phyloP scores from a whole-genome alignment of 37 sponge, comb jelly and placozoan genomes.

The Crambe crambe region DNA sequence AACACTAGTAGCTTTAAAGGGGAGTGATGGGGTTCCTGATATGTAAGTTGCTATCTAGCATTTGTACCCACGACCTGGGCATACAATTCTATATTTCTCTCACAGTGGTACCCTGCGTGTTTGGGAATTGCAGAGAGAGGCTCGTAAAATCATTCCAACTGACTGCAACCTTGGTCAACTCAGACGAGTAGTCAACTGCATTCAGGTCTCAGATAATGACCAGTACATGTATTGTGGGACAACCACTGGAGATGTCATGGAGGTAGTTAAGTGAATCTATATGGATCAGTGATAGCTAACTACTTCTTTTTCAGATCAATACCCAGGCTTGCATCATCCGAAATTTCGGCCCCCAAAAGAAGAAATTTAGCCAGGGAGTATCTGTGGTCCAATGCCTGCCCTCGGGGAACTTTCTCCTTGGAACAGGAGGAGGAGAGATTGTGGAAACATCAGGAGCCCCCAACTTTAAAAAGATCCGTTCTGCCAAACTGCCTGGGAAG shows the following conservation, averaged over 20 bases:
- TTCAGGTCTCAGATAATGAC: constrained; percentile 81
- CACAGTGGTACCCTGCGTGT: constrained; percentile 88
- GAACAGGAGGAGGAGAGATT: constrained; percentile 94
- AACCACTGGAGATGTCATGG: constrained; percentile 91
- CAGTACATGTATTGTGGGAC: constrained; percentile 92
- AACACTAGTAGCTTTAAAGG: no score
- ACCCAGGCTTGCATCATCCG: constrained; percentile 77
- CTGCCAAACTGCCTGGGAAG: constrained; percentile 55
- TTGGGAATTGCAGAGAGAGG: constrained; percentile 86
- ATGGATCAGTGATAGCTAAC: background rate
- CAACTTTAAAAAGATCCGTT: constrained; percentile 12
- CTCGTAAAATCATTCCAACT: constrained; percentile 90
- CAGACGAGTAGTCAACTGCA: constrained; percentile 87
- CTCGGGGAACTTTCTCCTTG: constrained; percentile 69
- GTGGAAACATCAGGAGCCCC: constrained; percentile 56
- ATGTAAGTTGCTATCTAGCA: no score
- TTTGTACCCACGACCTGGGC: no score
- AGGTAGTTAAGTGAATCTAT: constrained; percentile 21
- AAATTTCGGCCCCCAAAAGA: constrained; percentile 90
- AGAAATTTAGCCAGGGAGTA: constrained; percentile 85
- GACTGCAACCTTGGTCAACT: constrained; percentile 95
- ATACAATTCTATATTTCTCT: background rate
- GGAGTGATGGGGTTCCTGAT: no score
- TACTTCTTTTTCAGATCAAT: constrained; percentile 60
- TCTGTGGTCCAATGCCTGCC: constrained; percentile 51